Evolutionary conservation across 2,888 invertebrate genomes (phyloP).

Genomic region (Calliphora vomitoria): DNA sequence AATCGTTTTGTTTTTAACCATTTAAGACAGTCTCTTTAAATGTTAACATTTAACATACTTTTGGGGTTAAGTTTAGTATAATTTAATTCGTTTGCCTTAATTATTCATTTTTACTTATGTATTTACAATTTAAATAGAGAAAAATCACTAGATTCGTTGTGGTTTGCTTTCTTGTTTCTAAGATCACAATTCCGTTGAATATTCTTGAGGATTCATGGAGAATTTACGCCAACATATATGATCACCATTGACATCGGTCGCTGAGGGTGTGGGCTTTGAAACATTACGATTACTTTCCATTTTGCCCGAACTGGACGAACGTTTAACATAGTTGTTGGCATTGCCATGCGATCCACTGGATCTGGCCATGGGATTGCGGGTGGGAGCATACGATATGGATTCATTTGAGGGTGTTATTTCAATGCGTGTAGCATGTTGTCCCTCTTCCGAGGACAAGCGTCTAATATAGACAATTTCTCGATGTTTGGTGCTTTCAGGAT

Average conservation of each 20-base stretch:
- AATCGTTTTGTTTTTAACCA: not conserved
- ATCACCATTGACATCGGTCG: conserved; percentile 80
- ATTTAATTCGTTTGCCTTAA: conserved; percentile 10
- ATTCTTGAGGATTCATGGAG: conserved; percentile 84
- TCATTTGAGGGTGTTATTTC: conserved; percentile 84
- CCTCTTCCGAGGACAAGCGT: conserved; percentile 81
- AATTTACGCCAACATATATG: conserved; percentile 86
- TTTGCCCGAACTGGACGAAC: conserved; percentile 78
- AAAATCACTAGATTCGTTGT: conserved; percentile 73
- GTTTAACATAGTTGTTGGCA: conserved; percentile 76
- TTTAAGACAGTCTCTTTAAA: conserved; percentile 26
- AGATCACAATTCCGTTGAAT: conserved; percentile 84
- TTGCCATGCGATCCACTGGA: conserved; percentile 77
- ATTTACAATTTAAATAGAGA: conserved; percentile 61
- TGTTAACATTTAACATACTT: conserved; percentile 18
- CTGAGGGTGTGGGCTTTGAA: conserved; percentile 77
- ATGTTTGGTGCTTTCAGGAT: conserved; percentile 77
- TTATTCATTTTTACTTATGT: conserved; percentile 26
- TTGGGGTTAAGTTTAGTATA: conserved; percentile 5
- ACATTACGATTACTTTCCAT: conserved; percentile 70
- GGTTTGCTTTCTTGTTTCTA: conserved; percentile 39
- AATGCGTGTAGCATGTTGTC: conserved; percentile 83
- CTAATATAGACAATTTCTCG: conserved; percentile 83
- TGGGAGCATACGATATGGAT: conserved; percentile 81
- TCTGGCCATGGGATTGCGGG: conserved; percentile 78